Evolutionary conservation across 1,140 invertebrate species (phyloP).

Genomic region (Hestina assimilis): DNA sequence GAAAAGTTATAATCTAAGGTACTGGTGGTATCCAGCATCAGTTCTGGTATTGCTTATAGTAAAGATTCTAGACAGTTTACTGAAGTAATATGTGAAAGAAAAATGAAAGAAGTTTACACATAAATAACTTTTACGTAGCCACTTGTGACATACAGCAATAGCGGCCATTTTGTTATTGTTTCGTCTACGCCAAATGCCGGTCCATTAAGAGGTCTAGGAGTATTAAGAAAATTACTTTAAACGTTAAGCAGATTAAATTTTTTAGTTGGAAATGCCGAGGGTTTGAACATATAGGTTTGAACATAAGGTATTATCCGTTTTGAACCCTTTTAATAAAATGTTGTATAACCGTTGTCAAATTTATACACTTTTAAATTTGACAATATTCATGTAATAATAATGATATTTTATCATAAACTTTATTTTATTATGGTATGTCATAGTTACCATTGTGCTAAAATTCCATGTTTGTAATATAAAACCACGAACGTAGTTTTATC

Average conservation of each 20-base stretch:
- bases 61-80: no score
- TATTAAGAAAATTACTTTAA: slow-evolving; percentile 24
- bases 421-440: no score
- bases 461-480: no score
- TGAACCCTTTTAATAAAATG: slow-evolving; percentile 1
- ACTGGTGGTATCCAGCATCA: no score
- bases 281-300: background rate
- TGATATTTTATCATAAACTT: no score
- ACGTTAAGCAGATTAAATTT: slow-evolving; percentile 18
- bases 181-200: slow-evolving; percentile 26
- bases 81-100: slow-evolving; percentile 40
- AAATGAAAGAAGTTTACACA: slow-evolving; percentile 67
- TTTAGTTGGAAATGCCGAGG: slow-evolving; percentile 4
- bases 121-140: slow-evolving; percentile 59
- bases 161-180: slow-evolving; percentile 28
- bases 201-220: slow-evolving; percentile 23
- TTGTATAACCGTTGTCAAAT: no score
- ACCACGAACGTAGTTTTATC: no score
- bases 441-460: no score
- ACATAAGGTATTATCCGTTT: background rate
- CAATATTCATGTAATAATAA: no score
- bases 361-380: no score
- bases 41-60: no score
- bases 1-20: no score
- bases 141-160: slow-evolving; percentile 46